Conservation (phyloP, 2,113 vertebrate species). For the Corvus moneduloides region DNA sequence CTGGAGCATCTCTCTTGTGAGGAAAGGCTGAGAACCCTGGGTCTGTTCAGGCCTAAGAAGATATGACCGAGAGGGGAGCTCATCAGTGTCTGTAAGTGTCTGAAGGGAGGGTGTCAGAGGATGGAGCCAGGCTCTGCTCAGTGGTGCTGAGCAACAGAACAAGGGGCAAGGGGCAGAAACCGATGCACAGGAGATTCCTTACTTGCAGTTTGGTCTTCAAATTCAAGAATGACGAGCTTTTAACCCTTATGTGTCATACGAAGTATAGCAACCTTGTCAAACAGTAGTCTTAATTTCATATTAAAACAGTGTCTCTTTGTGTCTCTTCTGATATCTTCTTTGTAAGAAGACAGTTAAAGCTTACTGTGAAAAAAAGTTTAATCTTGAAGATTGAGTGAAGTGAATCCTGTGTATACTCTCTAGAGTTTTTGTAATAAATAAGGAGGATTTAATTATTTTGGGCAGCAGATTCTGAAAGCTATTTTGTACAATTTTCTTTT, state of each 20-base stretch:
- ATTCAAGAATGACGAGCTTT: neutral
- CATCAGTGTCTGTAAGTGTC: fast-evolving
- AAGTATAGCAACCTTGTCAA: neutral
- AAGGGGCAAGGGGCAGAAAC: neutral
- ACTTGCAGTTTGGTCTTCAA: neutral
- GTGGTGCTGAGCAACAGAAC: too few species aligned
- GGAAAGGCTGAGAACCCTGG: neutral
- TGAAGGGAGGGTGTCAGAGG: neutral
- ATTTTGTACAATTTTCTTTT: neutral
- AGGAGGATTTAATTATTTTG: neutral
- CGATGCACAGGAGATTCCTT: neutral
- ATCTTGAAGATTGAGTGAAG: neutral
- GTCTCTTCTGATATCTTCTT: neutral
- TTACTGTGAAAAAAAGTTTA: neutral
- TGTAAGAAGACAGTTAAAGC: neutral
- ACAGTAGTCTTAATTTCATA: neutral
- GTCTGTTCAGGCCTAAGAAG: neutral
- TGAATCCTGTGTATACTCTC: neutral
- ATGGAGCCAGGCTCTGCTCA: neutral
- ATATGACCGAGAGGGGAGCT: neutral
- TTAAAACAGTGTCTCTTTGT: neutral
- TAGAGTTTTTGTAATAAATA: neutral
- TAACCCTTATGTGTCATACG: neutral
- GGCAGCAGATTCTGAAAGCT: neutral
- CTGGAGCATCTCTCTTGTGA: fast-evolving